These are phyloP conservation scores for Tanytarsus gracilentus DNA, from an alignment of 2,888 invertebrate species.

Conservation along the genomic window DNA sequence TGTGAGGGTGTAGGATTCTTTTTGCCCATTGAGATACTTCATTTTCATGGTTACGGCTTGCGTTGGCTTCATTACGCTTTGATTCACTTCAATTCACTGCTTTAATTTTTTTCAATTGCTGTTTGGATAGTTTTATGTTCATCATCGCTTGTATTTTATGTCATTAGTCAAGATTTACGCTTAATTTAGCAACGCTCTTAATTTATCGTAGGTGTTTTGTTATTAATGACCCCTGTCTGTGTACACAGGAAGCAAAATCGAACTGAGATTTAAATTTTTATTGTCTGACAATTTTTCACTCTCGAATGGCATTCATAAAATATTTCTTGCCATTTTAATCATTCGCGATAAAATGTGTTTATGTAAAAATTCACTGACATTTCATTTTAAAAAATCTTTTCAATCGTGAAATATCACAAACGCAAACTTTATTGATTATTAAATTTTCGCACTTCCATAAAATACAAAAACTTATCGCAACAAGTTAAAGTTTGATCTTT, in stretches of 20 bases:
- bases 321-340: no score
- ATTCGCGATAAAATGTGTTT: no score
- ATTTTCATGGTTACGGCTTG: conserved; percentile 32
- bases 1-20: conserved; percentile 43
- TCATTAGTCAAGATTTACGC: not conserved
- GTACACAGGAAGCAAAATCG: not conserved
- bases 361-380: no score
- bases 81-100: conserved; percentile 1
- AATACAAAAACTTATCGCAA: not conserved
- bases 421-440: no score
- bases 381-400: no score
- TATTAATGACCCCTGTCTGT: not conserved
- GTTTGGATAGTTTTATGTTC: not conserved
- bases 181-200: not conserved
- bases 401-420: no score
- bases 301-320: no score
- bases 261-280: not conserved
- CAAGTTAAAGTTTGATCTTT: not conserved
- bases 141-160: not conserved
- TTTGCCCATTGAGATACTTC: conserved; percentile 41
- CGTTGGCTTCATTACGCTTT: conserved; percentile 19
- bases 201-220: not conserved
- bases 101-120: not conserved
- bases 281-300: not conserved
- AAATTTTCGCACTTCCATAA: no score